Evolutionary conservation across 2,888 invertebrate species (phyloP).

Genomic region (Hecatera dysodea): DNA sequence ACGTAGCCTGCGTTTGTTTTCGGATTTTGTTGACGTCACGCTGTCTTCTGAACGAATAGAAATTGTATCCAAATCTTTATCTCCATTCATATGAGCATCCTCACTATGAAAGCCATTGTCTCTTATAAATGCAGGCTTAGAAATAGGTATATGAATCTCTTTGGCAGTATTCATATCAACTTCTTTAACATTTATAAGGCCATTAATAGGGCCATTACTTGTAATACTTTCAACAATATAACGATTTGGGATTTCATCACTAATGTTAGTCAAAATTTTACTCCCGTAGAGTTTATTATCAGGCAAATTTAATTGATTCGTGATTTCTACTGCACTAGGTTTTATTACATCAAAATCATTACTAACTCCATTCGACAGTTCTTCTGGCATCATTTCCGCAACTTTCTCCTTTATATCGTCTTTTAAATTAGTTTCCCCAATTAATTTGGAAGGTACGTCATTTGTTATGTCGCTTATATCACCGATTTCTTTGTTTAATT

Average conservation of each 20-base stretch:
- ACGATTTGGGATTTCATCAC: slow-evolving; percentile 37
- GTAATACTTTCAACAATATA: slow-evolving; percentile 36
- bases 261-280: slow-evolving; percentile 10
- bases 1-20: slow-evolving; percentile 69
- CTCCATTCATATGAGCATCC: slow-evolving; percentile 42
- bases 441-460: slow-evolving; percentile 27
- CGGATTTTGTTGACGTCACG: slow-evolving; percentile 52
- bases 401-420: slow-evolving; percentile 1
- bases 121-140: slow-evolving; percentile 20
- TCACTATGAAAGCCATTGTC: slow-evolving; percentile 55
- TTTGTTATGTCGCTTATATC: slow-evolving; percentile 26
- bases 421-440: slow-evolving; percentile 9
- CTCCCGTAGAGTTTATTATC: not conserved
- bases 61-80: slow-evolving; percentile 64
- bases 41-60: slow-evolving; percentile 70
- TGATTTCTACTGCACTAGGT: slow-evolving; percentile 6
- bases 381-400: slow-evolving; percentile 4
- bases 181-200: slow-evolving; percentile 42
- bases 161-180: slow-evolving; percentile 54
- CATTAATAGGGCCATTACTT: slow-evolving; percentile 33
- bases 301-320: slow-evolving; percentile 13
- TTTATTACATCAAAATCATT: slow-evolving; percentile 11
- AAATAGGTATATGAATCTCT: slow-evolving; percentile 56
- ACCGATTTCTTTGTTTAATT: slow-evolving; percentile 5
- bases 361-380: slow-evolving; percentile 17